Evolutionary conservation across 2,888 invertebrate genomes (phyloP), one percentile per base, ranked within the genome.

Genomic region (Synergus itoensis): DNA sequence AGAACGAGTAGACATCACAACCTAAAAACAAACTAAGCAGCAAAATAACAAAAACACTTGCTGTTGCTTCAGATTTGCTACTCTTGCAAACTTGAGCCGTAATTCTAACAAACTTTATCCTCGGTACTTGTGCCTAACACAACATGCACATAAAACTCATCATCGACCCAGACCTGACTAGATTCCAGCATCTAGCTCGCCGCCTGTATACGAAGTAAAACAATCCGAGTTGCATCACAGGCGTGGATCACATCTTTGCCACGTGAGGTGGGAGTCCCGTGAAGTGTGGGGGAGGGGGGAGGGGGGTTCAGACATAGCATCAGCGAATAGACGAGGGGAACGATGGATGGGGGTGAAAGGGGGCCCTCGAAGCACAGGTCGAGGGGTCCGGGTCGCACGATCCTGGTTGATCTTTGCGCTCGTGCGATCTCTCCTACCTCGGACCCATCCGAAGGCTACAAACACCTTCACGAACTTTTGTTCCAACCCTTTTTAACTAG

Each of bases 331-430:
- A 77, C 18, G 60, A 62, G 77, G 60, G 64, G 62, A 41, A 28
- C 40, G 78, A 75, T 36, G 67, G 79, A 81, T 78, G 84, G 81
- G 57, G 80, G 80, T 60, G 78, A 82, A 65, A 80, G 83, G 77
- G 79, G 84, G 79, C 82, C 83, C 81, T 82, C 84, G 82, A 85
- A 84, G 83, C 84, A 89, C 90, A 90, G 91, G 90, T 90, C 90
- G 90, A 90, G 91, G 90, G 90, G 91, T 90, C 91, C 91, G 90
- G 91, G 91, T 91, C 91, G 90, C 91, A 91, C 91, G 91, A 91
- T 91, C 91, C 91, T 91, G 91, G 87, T 91, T 91, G 91, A 91
- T 91, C 91, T 91, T 91, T 91, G 90, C 90, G 90, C 91, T 91
- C 91, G 90, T 91, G 90, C 91, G 90, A 90, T 90, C 90, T 89